Evolutionary conservation across 2,888 invertebrate species (phyloP).

Genomic region (Andrena marginata): DNA sequence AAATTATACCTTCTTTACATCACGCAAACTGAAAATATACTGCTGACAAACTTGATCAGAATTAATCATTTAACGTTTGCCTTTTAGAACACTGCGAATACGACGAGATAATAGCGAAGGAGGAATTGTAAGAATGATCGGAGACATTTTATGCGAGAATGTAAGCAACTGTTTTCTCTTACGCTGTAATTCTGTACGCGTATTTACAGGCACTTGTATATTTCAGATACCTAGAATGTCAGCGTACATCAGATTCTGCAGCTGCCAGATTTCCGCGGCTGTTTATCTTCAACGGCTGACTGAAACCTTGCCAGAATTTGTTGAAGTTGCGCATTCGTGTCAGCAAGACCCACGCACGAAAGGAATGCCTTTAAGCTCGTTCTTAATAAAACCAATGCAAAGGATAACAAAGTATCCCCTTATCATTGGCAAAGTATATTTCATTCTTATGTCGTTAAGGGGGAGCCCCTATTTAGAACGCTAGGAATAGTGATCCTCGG

Average conservation of each 20-base stretch:
- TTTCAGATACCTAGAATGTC: constrained; percentile 90
- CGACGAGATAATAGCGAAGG: constrained; percentile 87
- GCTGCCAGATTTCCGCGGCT: constrained; percentile 90
- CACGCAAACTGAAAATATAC: not conserved
- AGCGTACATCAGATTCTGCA: constrained; percentile 91
- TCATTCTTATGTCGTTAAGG: not conserved
- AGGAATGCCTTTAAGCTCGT: constrained; percentile 91
- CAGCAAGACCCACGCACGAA: constrained; percentile 89
- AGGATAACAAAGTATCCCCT: constrained; percentile 92
- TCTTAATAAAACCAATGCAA: constrained; percentile 93
- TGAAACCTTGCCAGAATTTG: constrained; percentile 88
- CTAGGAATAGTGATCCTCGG: too few relatives aligned
- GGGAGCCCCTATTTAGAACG: too few relatives aligned
- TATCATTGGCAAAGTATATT: constrained; percentile 89
- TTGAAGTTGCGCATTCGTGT: constrained; percentile 88
- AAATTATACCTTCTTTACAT: not conserved
- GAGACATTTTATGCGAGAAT: constrained; percentile 90
- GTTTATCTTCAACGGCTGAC: constrained; percentile 89
- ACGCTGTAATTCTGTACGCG: not conserved
- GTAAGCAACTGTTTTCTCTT: constrained; percentile 85
- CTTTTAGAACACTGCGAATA: constrained; percentile 86
- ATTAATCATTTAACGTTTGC: constrained; percentile 12
- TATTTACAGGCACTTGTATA: constrained; percentile 10
- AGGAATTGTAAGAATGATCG: constrained; percentile 88
- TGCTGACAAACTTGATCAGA: not conserved